A percentile compares a stretch with the other conserved stretches of the same genome.
Evolutionary conservation across 2,797 vertebrate genomes (phyloP).

Genomic region (Anableps anableps): DNA sequence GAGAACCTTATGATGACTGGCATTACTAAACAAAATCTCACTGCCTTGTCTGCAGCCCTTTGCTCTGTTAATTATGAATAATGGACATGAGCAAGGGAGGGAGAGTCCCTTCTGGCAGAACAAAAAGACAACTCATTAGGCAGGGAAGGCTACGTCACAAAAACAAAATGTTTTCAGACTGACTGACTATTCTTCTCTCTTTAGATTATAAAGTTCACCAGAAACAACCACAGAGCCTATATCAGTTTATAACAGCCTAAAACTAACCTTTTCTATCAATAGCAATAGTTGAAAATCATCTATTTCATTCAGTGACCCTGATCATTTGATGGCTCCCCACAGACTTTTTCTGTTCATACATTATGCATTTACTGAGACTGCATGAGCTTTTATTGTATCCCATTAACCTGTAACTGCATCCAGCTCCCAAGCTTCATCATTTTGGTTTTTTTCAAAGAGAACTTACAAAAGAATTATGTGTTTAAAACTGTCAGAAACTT

Average conservation of each 20-base stretch:
- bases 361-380: slow-evolving; percentile 25
- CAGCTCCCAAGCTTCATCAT: slow-evolving; percentile 12
- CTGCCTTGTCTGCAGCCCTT: slow-evolving; percentile 55
- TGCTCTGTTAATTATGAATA: slow-evolving; percentile 71
- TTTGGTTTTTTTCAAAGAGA: slow-evolving; percentile 33
- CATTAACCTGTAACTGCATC: slow-evolving; percentile 45
- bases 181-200: slow-evolving; percentile 24
- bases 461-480: slow-evolving; percentile 24
- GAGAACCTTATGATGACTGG: slow-evolving; percentile 24
- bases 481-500: slow-evolving; percentile 9
- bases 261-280: neutral
- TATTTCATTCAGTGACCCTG: slow-evolving; percentile 12
- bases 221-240: neutral
- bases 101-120: slow-evolving; percentile 52
- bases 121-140: slow-evolving; percentile 69
- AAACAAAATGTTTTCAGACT: slow-evolving; percentile 36
- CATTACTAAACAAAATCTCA: slow-evolving; percentile 24
- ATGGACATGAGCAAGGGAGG: slow-evolving; percentile 57
- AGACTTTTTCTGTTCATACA: slow-evolving; percentile 29
- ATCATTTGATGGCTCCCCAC: neutral
- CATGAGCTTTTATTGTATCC: slow-evolving; percentile 37
- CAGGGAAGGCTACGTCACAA: slow-evolving; percentile 46
- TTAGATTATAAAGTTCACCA: slow-evolving; percentile 30
- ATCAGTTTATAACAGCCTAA: neutral
- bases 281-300: neutral